Percentiles rank a stretch among this genome's conserved stretches.
Evolutionary conservation across 2,113 vertebrate species (phyloP).

Genomic region (Anas platyrhynchos): DNA sequence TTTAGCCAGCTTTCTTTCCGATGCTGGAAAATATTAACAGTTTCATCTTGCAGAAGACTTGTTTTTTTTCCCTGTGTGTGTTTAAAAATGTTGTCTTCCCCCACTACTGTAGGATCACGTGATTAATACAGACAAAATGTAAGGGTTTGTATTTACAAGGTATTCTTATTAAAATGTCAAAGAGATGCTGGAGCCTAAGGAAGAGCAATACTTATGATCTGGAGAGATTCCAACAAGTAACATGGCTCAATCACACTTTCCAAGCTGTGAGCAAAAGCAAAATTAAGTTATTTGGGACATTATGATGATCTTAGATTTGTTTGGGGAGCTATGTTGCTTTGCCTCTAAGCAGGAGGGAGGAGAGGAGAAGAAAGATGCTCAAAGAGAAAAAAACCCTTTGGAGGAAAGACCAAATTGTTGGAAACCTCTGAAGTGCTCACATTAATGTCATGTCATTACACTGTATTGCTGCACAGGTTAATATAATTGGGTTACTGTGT

Average conservation of each 20-base stretch:
- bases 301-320: neutral
- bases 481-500: slow-evolving; percentile 86
- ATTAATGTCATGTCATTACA: slow-evolving; percentile 85
- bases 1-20: neutral
- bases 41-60: neutral
- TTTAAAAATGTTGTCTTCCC: neutral
- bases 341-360: slow-evolving; percentile 20
- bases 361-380: neutral
- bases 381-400: slow-evolving; percentile 52
- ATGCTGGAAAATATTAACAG: neutral
- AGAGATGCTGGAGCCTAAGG: neutral
- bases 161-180: neutral
- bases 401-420: slow-evolving; percentile 60
- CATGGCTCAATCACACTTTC: neutral
- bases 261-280: neutral
- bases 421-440: slow-evolving; percentile 71
- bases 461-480: slow-evolving; percentile 81
- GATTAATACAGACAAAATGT: neutral
- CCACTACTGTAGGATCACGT: neutral
- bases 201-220: neutral
- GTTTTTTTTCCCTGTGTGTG: neutral
- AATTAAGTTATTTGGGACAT: slow-evolving; percentile 9
- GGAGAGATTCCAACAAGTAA: slow-evolving; percentile 11
- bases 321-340: slow-evolving; percentile 28
- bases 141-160: neutral